Conservation (phyloP, 2,888 invertebrate species). For the Gandaritis pyraliata region DNA sequence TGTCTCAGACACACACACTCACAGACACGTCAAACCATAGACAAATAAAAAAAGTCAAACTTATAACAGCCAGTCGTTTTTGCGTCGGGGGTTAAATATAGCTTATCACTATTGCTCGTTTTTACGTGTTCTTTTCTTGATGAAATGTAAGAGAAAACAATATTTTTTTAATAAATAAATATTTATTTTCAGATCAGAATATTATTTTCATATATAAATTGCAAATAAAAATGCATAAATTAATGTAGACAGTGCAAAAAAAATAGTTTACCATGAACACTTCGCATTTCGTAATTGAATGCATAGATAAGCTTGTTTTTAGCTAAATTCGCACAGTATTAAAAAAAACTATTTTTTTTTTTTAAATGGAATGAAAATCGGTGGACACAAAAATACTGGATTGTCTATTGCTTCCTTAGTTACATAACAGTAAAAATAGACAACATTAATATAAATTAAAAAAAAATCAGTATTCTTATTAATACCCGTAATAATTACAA, state of each 20-base stretch:
- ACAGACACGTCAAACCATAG: too few relatives aligned
- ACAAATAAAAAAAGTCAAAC: too few relatives aligned
- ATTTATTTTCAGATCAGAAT: slow-evolving; percentile 71
- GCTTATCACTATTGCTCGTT: too few relatives aligned
- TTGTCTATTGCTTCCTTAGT: slow-evolving; percentile 32
- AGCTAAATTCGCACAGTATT: slow-evolving; percentile 55
- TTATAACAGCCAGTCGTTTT: too few relatives aligned
- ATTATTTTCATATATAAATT: slow-evolving; percentile 56
- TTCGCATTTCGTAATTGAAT: slow-evolving; percentile 25
- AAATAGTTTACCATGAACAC: slow-evolving; percentile 43
- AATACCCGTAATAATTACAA: slow-evolving; percentile 40
- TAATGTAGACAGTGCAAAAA: slow-evolving; percentile 57
- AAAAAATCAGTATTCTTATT: slow-evolving; percentile 31
- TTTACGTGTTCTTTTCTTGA: too few relatives aligned
- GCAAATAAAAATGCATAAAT: slow-evolving; percentile 61
- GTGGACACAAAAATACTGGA: slow-evolving; percentile 56
- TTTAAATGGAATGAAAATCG: slow-evolving; percentile 57
- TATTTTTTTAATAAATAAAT: slow-evolving; percentile 45
- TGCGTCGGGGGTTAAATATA: too few relatives aligned
- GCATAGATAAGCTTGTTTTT: slow-evolving; percentile 28
- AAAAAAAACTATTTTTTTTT: slow-evolving; percentile 12
- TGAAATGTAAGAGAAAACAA: neutral
- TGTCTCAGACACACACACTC: too few relatives aligned
- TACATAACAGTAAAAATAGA: slow-evolving; percentile 25
- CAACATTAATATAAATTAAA: slow-evolving; percentile 21